These are phyloP conservation scores for Acronicta alni DNA, from an alignment of 2,888 invertebrate species.

Conservation along the genomic window DNA sequence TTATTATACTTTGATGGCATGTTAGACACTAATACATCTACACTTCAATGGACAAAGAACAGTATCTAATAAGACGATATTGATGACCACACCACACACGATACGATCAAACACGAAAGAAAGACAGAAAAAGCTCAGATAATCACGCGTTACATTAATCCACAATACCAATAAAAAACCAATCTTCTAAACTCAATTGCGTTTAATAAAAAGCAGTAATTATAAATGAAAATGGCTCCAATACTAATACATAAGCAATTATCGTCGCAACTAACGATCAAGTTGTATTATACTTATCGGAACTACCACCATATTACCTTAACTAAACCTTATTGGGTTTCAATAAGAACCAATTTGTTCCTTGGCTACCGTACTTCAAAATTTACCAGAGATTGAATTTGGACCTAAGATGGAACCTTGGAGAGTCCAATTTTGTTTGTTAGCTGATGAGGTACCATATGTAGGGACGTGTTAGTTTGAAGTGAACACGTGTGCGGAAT, in stretches of 20 bases:
- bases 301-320: constrained; percentile 48
- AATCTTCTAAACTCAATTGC: constrained; percentile 45
- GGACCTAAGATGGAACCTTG: constrained; percentile 13
- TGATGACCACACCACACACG: constrained; percentile 23
- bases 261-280: constrained; percentile 63
- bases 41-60: constrained; percentile 33
- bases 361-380: constrained; percentile 36
- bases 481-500: constrained; percentile 84
- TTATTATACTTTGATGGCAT: constrained; percentile 45
- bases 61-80: constrained; percentile 22
- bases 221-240: constrained; percentile 50
- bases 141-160: constrained; percentile 32
- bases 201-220: constrained; percentile 50
- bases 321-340: constrained; percentile 58
- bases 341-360: constrained; percentile 65
- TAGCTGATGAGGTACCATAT: constrained; percentile 27
- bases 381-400: constrained; percentile 8
- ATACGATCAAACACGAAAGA: constrained; percentile 26
- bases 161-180: constrained; percentile 40
- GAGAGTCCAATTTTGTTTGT: constrained; percentile 57
- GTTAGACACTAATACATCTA: constrained; percentile 36
- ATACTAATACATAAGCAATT: constrained; percentile 57
- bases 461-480: constrained; percentile 64
- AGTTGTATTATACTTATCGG: constrained; percentile 64
- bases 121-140: constrained; percentile 27